phyloP scores from a whole-genome alignment of 2,797 vertebrate species.

The Lithobates sylvaticus region DNA sequence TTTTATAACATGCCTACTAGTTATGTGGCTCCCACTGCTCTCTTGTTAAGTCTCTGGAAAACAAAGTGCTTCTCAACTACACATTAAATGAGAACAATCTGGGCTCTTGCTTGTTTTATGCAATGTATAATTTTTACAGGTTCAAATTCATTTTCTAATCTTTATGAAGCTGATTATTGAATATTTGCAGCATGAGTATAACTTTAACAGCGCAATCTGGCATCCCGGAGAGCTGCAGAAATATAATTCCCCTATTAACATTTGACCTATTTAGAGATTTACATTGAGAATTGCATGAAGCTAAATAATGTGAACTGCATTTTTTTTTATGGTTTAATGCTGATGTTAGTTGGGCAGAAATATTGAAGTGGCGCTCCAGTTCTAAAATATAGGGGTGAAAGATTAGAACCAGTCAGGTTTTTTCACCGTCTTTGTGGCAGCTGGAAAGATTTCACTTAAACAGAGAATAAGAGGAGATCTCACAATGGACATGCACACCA shows the following conservation, averaged over 20 bases:
- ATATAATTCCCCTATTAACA: constrained; percentile 19
- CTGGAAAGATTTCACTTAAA: too few species aligned
- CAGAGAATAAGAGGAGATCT: too few species aligned
- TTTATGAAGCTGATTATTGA: constrained; percentile 38
- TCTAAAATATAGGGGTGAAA: too few species aligned
- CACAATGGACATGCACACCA: too few species aligned
- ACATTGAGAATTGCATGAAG: constrained; percentile 14
- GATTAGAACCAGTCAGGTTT: too few species aligned
- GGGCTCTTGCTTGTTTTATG: constrained; percentile 44
- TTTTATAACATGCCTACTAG: constrained; percentile 55
- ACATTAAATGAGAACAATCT: constrained; percentile 37
- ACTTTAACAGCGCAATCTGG: constrained; percentile 1
- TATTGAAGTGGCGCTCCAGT: too few species aligned
- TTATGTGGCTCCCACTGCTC: constrained; percentile 46
- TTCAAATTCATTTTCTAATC: constrained; percentile 41
- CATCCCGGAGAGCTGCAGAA: neutral
- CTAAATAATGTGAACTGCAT: neutral
- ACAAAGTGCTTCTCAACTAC: constrained; percentile 45
- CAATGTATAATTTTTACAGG: constrained; percentile 30
- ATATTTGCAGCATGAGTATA: constrained; percentile 17
- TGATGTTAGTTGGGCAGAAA: too few species aligned
- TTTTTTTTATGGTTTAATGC: neutral
- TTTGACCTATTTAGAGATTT: constrained; percentile 24
- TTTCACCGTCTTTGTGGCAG: too few species aligned
- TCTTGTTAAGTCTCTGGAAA: constrained; percentile 54